phyloP scores from a whole-genome alignment of 2,888 invertebrate species.

The Ethmia dodecea region DNA sequence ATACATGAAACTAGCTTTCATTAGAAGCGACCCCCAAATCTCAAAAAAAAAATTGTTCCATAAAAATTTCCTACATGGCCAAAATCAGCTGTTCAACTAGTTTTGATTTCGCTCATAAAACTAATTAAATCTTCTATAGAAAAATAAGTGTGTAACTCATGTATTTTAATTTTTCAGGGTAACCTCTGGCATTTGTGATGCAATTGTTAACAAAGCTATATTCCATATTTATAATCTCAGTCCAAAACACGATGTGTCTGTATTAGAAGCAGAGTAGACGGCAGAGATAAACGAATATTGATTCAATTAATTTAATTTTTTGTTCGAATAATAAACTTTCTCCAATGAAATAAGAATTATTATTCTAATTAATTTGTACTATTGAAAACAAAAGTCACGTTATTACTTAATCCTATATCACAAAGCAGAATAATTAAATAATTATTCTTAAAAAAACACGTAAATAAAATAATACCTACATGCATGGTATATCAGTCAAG shows the following conservation, averaged over 20 bases:
- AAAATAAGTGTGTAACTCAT: too few species aligned
- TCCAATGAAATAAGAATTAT: background rate
- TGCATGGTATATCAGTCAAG: too few species aligned
- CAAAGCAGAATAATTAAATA: slow-evolving; percentile 4
- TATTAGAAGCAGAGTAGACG: slow-evolving; percentile 58
- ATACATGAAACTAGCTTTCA: too few species aligned
- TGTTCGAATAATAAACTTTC: background rate
- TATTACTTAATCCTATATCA: slow-evolving; percentile 7
- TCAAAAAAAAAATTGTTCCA: too few species aligned
- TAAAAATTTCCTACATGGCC: too few species aligned
- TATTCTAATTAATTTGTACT: background rate
- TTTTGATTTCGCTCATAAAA: too few species aligned
- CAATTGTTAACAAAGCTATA: slow-evolving; percentile 66
- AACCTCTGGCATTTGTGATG: slow-evolving; percentile 68
- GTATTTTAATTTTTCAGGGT: slow-evolving; percentile 41
- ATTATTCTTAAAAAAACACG: too few species aligned
- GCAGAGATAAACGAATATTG: too few species aligned
- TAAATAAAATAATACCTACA: too few species aligned
- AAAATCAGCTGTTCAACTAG: too few species aligned
- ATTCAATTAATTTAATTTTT: background rate
- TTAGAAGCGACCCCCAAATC: too few species aligned
- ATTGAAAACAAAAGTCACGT: background rate
- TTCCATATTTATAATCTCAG: slow-evolving; percentile 55
- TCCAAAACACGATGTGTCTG: slow-evolving; percentile 37
- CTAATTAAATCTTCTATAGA: too few species aligned